Conservation (phyloP, 1,140 invertebrate species). For the Drosophila sucinea region DNA sequence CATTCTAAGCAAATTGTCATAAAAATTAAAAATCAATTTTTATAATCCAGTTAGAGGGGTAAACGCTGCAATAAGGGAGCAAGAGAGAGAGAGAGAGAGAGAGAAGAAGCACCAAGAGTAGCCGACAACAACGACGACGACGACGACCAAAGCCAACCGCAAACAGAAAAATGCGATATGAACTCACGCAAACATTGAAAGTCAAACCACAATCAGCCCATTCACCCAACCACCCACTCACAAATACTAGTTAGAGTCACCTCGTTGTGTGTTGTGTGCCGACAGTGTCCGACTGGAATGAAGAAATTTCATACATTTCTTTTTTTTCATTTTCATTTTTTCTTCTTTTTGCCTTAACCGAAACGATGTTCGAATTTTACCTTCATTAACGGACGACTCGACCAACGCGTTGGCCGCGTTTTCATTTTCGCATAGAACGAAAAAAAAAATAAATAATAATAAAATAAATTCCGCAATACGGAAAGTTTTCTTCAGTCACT, state of each 20-base stretch:
- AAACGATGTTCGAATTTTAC: conserved; percentile 76
- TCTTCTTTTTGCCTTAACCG: conserved; percentile 67
- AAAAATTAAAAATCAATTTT: conserved; percentile 83
- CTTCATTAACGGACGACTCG: conserved; percentile 78
- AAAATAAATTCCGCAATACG: not conserved
- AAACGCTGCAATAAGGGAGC: conserved; percentile 19
- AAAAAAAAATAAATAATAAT: conserved; percentile 15
- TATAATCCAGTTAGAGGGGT: conserved; percentile 78
- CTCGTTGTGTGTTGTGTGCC: conserved; percentile 17
- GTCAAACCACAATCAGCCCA: conserved; percentile 28
- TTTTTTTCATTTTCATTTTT: not conserved
- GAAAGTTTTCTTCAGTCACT: conserved; percentile 25
- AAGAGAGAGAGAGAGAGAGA: conserved; percentile 28
- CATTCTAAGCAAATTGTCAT: conserved; percentile 65
- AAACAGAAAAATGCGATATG: conserved; percentile 55
- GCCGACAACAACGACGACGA: not conserved
- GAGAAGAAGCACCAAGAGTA: not conserved
- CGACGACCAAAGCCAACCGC: conserved; percentile 24
- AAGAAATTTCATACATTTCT: conserved; percentile 72
- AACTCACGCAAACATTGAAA: conserved; percentile 66
- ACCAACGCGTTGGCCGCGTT: conserved; percentile 72
- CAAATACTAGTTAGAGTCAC: conserved; percentile 41
- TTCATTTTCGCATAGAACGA: conserved; percentile 40
- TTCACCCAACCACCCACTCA: conserved; percentile 15
- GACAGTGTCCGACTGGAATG: conserved; percentile 60